Percentiles rank a stretch among this genome's conserved stretches.
Conservation (phyloP, 2,113 vertebrate genomes). For the Gobio gobio region DNA sequence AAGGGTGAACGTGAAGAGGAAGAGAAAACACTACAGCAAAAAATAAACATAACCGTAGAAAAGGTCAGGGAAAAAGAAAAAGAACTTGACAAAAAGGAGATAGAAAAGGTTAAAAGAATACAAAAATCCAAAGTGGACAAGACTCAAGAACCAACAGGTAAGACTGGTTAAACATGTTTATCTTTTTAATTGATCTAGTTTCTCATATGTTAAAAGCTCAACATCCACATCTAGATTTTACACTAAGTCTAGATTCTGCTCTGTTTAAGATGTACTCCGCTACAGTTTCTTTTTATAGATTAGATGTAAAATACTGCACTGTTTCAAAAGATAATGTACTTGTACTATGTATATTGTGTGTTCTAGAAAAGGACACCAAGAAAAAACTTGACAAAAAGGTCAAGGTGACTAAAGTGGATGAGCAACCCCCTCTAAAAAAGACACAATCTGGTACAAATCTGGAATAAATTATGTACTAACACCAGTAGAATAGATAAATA, state of each 20-base stretch:
- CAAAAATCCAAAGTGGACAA: conserved; percentile 17
- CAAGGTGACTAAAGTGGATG: conserved; percentile 5
- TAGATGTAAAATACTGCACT: neutral
- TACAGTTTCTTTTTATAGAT: neutral
- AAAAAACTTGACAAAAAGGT: conserved; percentile 18
- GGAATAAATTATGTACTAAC: neutral
- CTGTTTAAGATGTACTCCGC: neutral
- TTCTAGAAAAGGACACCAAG: conserved; percentile 11
- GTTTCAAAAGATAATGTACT: neutral
- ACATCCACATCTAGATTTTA: neutral
- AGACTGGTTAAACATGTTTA: neutral
- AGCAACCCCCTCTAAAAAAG: conserved; percentile 1
- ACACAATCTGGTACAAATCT: neutral
- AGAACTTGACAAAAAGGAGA: conserved; percentile 20
- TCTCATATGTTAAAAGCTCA: neutral
- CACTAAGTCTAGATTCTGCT: neutral
- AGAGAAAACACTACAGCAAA: neutral
- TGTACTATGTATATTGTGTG: conserved; percentile 15
- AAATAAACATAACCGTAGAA: conserved; percentile 19
- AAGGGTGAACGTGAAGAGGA: conserved; percentile 16
- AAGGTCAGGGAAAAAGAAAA: conserved; percentile 22
- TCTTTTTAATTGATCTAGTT: neutral
- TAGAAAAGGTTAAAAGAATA: conserved; percentile 1
- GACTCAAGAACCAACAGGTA: conserved; percentile 38
- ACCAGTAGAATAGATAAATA: neutral